Base-by-base conservation (phyloP, 2,888 invertebrate species). In the Nomada fucata region DNA sequence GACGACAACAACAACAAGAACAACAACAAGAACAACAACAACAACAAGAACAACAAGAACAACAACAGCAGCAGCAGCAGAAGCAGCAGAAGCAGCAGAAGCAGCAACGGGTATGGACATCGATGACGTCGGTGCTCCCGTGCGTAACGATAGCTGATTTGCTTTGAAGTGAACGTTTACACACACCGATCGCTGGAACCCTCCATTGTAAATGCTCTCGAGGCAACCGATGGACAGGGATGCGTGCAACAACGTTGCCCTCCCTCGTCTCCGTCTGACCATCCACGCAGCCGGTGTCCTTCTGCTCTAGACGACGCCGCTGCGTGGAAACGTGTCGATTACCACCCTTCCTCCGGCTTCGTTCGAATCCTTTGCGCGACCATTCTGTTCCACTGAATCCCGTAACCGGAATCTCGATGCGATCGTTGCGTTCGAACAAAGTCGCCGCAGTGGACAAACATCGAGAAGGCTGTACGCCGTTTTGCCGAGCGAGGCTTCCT, bases 81-180 rank as follows among this genome's bases (percentile, higher is more conserved):
- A 85, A 60, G 63, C 74, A 70, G 44, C 69, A 63, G 20, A 63
- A 36, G 55, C 67, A 65, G 44, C 57, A 36, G n/a, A 52, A 55
- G 15, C 47, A 26, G 23, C 42, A 78, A 63, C 75, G 70, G 61
- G 53, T 70, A 82, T 69, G 82, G 71, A 80, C 71, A 82, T 65
- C 55, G 86, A 77, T 71, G 79, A 78, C 88, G 78, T 80, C 83
- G 82, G 65, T 67, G 86, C 87, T 70, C 26, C 87, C 83, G 86
- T 86, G 85, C 87, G 84, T 84, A 83, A 84, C 85, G 80, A 88
- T 82, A 77, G 77, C 83, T 78, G 81, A 83, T 85, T 89, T 75
- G 82, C 89, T 89, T 89, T 89, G 89, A 89, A 89, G 85, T 77
- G 85, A 83, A 82, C 86, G 84, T 83, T 84, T 86, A 84, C 57